Percentiles rank a stretch among this genome's conserved stretches.
These are phyloP conservation scores for Coilia nasus DNA, from an alignment of 2,797 vertebrate genomes.

Conservation along the genomic window DNA sequence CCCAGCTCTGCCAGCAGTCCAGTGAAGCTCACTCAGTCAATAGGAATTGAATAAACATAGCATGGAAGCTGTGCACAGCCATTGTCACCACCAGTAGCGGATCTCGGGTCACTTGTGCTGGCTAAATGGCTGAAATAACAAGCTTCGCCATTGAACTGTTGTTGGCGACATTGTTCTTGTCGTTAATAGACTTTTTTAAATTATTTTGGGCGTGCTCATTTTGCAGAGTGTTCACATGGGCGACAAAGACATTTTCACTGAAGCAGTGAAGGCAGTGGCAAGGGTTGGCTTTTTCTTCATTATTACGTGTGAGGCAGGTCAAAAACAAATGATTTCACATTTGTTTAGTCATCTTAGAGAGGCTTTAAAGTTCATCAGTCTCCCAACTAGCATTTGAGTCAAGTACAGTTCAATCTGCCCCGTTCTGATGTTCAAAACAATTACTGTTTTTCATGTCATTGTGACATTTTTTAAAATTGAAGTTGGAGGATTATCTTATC, in stretches of 20 bases:
- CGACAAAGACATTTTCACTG: background rate
- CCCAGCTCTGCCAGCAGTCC: background rate
- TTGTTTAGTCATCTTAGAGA: background rate
- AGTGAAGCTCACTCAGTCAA: background rate
- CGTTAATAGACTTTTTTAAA: background rate
- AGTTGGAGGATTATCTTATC: conserved; percentile 11
- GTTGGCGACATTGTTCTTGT: background rate
- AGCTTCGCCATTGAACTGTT: background rate
- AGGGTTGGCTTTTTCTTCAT: background rate
- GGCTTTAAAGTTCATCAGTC: background rate
- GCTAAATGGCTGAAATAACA: background rate
- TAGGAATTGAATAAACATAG: background rate
- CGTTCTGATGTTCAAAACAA: background rate
- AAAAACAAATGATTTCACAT: background rate
- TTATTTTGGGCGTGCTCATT: background rate
- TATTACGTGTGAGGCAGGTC: background rate
- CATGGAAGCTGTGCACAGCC: background rate
- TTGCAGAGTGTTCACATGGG: background rate
- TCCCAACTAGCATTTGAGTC: background rate
- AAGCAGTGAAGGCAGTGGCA: background rate
- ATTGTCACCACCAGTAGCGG: background rate
- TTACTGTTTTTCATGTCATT: background rate
- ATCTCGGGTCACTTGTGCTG: background rate
- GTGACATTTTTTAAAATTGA: conserved; percentile 16
- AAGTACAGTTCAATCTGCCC: background rate